Percentiles rank a stretch among this genome's conserved stretches.
These are phyloP conservation scores for Plotosus lineatus DNA, from an alignment of 2,113 vertebrate genomes.

Conservation along the genomic window DNA sequence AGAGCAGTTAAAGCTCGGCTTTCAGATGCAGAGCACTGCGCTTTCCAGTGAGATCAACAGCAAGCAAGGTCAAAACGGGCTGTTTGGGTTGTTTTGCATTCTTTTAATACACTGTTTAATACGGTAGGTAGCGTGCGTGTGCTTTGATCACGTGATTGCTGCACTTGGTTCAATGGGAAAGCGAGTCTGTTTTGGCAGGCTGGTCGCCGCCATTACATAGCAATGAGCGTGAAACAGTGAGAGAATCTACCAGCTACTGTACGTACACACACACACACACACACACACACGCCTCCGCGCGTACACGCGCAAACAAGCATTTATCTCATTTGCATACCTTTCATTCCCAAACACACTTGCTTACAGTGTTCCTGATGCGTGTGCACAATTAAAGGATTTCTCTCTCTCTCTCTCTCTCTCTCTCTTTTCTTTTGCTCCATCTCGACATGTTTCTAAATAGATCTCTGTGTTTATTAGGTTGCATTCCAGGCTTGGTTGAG, in stretches of 20 bases:
- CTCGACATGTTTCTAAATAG: not conserved
- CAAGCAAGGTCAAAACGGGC: not conserved
- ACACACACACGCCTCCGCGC: slow-evolving; percentile 13
- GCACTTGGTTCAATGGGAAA: slow-evolving; percentile 73
- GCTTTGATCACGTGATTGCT: slow-evolving; percentile 71
- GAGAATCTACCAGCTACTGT: slow-evolving; percentile 58
- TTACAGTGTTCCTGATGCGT: slow-evolving; percentile 56
- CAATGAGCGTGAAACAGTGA: slow-evolving; percentile 64
- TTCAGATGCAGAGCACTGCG: not conserved
- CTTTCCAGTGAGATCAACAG: not conserved
- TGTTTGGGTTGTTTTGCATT: not conserved
- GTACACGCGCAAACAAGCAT: slow-evolving; percentile 51
- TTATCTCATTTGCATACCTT: slow-evolving; percentile 47
- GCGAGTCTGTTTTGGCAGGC: slow-evolving; percentile 67
- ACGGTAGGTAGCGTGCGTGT: not conserved
- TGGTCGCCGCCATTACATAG: slow-evolving; percentile 78
- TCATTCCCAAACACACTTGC: slow-evolving; percentile 58
- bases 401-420: not conserved
- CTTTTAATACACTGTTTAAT: slow-evolving; percentile 4
- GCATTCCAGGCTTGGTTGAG: not conserved
- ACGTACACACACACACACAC: slow-evolving; percentile 34
- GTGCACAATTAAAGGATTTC: slow-evolving; percentile 54
- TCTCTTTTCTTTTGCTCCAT: not conserved
- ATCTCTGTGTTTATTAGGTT: not conserved
- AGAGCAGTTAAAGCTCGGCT: not conserved